These are phyloP conservation scores for Hydrolagus colliei DNA, from an alignment of 2,797 vertebrate species.

Conservation along the genomic window DNA sequence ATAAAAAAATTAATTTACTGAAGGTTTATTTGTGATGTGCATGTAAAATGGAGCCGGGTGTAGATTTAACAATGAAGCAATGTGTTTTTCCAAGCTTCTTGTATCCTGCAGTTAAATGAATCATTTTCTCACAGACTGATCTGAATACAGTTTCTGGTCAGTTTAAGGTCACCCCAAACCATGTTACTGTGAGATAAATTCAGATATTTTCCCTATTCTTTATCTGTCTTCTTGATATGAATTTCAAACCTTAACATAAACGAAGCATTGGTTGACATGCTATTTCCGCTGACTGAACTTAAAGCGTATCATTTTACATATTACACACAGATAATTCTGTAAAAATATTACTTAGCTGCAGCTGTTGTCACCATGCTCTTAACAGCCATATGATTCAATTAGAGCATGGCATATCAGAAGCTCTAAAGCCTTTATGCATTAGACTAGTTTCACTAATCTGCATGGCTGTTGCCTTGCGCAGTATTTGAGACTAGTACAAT, in stretches of 20 bases:
- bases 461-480: conserved; percentile 72
- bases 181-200: conserved; percentile 87
- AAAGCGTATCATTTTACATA: conserved; percentile 98
- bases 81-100: conserved; percentile 96
- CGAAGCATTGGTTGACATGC: conserved; percentile 73
- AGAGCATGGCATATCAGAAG: conserved; percentile 85
- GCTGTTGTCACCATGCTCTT: conserved; percentile 93
- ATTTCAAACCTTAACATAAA: conserved; percentile 5
- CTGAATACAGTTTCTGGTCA: conserved; percentile 99
- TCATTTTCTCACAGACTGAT: conserved; percentile 99
- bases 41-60: conserved; percentile 95
- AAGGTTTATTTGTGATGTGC: conserved; percentile 98
- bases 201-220: conserved; percentile 73
- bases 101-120: conserved; percentile 99
- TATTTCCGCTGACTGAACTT: conserved; percentile 94
- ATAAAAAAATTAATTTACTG: conserved; percentile 99
- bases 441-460: conserved; percentile 60
- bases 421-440: conserved; percentile 71
- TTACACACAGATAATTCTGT: conserved; percentile 63
- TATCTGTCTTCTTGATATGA: conserved; percentile 62
- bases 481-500: neutral
- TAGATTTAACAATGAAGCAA: conserved; percentile 99
- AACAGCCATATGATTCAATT: conserved; percentile 99
- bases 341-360: conserved; percentile 87
- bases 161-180: conserved; percentile 96